Evolutionary conservation across 1,140 invertebrate species (phyloP).

Genomic region (Eumaeus atala): DNA sequence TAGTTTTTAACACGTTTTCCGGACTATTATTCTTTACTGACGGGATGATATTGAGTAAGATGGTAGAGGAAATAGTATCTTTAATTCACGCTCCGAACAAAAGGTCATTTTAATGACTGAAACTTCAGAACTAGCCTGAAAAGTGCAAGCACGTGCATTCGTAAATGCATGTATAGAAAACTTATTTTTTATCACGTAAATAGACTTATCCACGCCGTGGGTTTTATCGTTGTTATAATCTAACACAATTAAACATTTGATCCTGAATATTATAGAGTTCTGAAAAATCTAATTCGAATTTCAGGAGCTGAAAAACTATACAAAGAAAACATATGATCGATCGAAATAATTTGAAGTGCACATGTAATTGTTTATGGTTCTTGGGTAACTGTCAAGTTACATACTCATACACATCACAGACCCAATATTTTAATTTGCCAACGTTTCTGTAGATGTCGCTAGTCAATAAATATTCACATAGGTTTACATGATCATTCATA

Average conservation of each 20-base stretch:
- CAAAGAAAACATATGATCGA: slow-evolving; percentile 75
- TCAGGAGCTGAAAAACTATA: slow-evolving; percentile 70
- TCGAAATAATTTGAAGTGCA: slow-evolving; percentile 72
- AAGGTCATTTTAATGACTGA: slow-evolving; percentile 31
- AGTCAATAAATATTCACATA: too few relatives aligned
- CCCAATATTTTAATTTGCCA: too few relatives aligned
- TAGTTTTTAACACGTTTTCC: slow-evolving; percentile 29
- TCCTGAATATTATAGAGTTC: slow-evolving; percentile 18
- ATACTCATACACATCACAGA: too few relatives aligned
- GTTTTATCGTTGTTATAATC: slow-evolving; percentile 5
- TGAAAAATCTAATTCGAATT: slow-evolving; percentile 52
- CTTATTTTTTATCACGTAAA: slow-evolving; percentile 13
- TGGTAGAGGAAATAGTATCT: background rate
- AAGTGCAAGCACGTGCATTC: slow-evolving; percentile 69
- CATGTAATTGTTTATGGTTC: slow-evolving; percentile 64
- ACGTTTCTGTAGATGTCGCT: too few relatives aligned
- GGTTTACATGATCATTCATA: too few relatives aligned
- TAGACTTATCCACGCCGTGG: background rate
- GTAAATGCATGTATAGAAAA: slow-evolving; percentile 57
- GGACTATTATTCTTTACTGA: background rate
- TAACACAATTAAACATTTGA: slow-evolving; percentile 33
- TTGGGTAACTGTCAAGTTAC: background rate
- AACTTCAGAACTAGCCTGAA: slow-evolving; percentile 53
- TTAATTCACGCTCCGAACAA: background rate
- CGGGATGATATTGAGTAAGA: background rate